Evolutionary conservation across 2,113 vertebrate species (phyloP), one percentile per base, ranked within the genome.

Genomic region (Onychorhynchus coronatus): DNA sequence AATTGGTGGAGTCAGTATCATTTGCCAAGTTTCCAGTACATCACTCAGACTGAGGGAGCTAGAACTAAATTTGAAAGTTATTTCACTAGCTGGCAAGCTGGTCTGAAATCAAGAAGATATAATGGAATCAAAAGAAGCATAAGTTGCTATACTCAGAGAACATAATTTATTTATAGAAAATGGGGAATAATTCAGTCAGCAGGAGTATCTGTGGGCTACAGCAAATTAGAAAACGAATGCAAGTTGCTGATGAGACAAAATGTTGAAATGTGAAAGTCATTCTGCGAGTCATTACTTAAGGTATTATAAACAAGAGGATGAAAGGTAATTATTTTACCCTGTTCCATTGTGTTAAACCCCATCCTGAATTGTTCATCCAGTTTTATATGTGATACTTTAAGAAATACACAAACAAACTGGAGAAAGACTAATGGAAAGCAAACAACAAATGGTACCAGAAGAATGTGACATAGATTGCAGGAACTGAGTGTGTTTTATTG

Each of bases 21-120:
- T 84, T 42, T 93, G 86, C 55, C 77, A 91, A 59, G 39, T 95
- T 95, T 94, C 80, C 70, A 92, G 86, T 31, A 41, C 30, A 39
- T 89, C 72, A 77, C 58, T 50, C 68, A 81, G 52, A 42, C 89
- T 67, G 83, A 78, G 80, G 19, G 68, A 77, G 53, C 75, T 84
- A 84, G 52, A 92, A 84, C 27, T 77, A 86, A 88, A 89, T 72
- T 67, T 85, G 52, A 81, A 95, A 91, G 63, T 52, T 37, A 35
- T 71, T 77, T 87, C 59, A 52, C 65, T 83, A 67, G 47, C 59
- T 93, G 72, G 68, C 46, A 84, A 55, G 39, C 42, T 84, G 28
- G 17, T 88, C 68, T 92, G 77, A 85, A 91, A 94, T 71, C 41
- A 53, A 46, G 53, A 92, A 61, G 80, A 56, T 53, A n/a, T 27